Evolutionary conservation across 1,140 invertebrate species (phyloP).

Genomic region (Patella vulgata): DNA sequence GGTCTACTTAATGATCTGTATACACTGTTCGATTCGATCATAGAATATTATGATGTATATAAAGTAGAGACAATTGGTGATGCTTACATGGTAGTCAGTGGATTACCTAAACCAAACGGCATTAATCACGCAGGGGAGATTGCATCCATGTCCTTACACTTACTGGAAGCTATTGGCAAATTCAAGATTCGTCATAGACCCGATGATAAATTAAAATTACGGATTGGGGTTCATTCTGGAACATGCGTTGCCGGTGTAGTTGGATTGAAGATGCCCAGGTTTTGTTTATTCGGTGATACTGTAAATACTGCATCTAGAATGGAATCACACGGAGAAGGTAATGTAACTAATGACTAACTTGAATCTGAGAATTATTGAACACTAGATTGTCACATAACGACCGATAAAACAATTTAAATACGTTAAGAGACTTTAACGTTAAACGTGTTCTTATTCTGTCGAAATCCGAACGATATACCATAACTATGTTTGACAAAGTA

Average conservation of each 20-base stretch:
- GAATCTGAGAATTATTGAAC: background rate
- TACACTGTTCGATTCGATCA: constrained; percentile 62
- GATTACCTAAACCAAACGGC: constrained; percentile 69
- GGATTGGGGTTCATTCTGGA: constrained; percentile 91
- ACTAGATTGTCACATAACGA: no score
- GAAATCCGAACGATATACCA: background rate
- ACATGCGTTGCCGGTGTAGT: constrained; percentile 73
- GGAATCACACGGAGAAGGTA: constrained; percentile 60
- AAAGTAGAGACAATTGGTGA: constrained; percentile 63
- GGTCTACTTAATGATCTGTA: constrained; percentile 62
- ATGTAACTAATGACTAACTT: constrained; percentile 1
- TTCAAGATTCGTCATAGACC: constrained; percentile 88
- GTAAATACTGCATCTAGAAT: constrained; percentile 64
- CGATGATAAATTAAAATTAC: constrained; percentile 82
- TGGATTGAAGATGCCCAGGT: constrained; percentile 64
- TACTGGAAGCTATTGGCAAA: constrained; percentile 84
- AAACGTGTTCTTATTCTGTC: no score
- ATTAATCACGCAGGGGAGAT: constrained; percentile 85
- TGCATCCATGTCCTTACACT: constrained; percentile 85
- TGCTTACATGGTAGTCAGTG: constrained; percentile 64
- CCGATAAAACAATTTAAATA: background rate
- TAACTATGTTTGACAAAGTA: no score
- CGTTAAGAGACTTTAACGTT: background rate
- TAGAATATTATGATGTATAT: constrained; percentile 64
- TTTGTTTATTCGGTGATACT: constrained; percentile 64